These are phyloP conservation scores for Caenorhabditis wallacei DNA, from an alignment of 2,888 invertebrate genomes.

Conservation along the genomic window DNA sequence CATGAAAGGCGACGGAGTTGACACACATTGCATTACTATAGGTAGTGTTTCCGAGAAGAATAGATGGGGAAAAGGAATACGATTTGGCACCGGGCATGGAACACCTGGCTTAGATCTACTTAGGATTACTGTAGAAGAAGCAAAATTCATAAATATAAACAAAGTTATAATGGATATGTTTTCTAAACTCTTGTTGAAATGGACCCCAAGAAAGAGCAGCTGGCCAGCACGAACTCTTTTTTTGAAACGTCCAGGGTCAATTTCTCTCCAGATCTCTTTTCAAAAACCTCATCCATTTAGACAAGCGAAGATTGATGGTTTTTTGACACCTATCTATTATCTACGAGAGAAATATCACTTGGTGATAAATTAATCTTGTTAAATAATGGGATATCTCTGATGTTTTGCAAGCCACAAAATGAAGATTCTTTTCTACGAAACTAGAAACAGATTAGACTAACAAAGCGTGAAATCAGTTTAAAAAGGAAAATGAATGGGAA, in stretches of 20 bases:
- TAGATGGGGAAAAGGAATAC: neutral
- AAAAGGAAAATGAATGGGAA: no score
- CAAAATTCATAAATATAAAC: neutral
- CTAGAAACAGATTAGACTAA: no score
- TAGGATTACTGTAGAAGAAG: no score
- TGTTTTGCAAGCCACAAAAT: neutral
- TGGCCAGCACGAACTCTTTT: conserved; percentile 24
- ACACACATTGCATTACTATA: conserved; percentile 31
- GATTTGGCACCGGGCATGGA: neutral
- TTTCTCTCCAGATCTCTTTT: neutral
- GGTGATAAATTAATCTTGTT: neutral
- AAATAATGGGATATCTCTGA: neutral
- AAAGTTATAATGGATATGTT: neutral
- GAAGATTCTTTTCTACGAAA: neutral
- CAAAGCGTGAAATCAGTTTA: no score
- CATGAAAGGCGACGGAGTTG: conserved; percentile 19
- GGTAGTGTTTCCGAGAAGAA: neutral
- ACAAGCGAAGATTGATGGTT: conserved; percentile 19
- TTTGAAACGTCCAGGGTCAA: neutral
- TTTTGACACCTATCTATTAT: conserved; percentile 30
- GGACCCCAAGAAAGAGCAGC: conserved; percentile 6
- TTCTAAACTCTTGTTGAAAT: neutral
- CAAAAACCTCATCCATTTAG: conserved; percentile 6
- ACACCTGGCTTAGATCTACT: neutral
- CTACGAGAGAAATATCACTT: neutral